Evolutionary conservation across 2,888 invertebrate species (phyloP), one percentile per base, ranked within the genome.

Genomic region (Drosophila eohydei): DNA sequence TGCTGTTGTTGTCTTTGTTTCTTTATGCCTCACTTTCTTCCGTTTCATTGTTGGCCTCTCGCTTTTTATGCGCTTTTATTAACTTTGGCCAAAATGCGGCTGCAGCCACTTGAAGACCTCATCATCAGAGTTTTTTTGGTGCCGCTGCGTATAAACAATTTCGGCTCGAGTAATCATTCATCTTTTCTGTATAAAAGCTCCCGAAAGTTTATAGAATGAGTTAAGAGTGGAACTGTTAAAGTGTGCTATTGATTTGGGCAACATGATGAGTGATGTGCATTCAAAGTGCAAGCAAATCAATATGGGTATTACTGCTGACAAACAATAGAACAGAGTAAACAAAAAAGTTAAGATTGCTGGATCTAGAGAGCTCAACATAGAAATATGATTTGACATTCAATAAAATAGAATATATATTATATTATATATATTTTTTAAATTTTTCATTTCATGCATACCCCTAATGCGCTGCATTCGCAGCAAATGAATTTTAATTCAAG

Each of bases 61-160:
- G 26, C 58, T 71, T 86, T 88, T 83, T 80, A 86, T 86, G 89
- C 74, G 86, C 80, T 90, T 88, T 88, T 88, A 90, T 88, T 90
- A 90, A 78, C 89, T 88, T 87, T 88, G 84, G 88, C 75, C 80
- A 83, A 89, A 89, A 74, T 84, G 88, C 73, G 84, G 81, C 67
- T 68, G 65, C 56, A 71, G 89, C 89, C 86, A 88, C 89, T 88
- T 81, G 85, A 86, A 76, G 84, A 71, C 87, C 81, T 89, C 89
- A 86, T 69, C 79, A 67, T 56, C 44, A 34, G 36, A 32, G 57
- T 43, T 73, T 59, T 58, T 30, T 16, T 11, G 11, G 41, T 32
- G 9, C 44, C 44, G 54, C 56, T 26, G 63, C 51, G 14, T 44
- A 57, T 89, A 90, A 89, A 88, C 87, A 88, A 87, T 78, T 72